phyloP scores from a whole-genome alignment of 2,113 vertebrate genomes.

The Brienomyrus longianalis region DNA sequence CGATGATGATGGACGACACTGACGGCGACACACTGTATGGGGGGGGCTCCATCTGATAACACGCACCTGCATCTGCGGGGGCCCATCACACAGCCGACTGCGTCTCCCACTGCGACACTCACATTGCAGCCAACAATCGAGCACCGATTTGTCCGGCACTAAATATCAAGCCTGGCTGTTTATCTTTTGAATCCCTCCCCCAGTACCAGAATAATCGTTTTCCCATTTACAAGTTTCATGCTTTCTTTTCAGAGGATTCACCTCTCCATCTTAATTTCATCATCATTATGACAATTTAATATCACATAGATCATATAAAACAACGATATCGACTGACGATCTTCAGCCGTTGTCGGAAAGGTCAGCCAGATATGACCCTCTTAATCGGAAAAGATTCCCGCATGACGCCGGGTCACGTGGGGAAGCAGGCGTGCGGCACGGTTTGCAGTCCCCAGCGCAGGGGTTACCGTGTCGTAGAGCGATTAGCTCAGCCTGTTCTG shows the following conservation, averaged over 20 bases:
- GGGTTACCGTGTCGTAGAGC: slow-evolving; percentile 33
- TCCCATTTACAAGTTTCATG: background rate
- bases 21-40: background rate
- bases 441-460: background rate
- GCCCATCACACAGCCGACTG: background rate
- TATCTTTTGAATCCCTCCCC: background rate
- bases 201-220: background rate
- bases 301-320: background rate
- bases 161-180: background rate
- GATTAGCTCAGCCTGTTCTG: slow-evolving; percentile 40
- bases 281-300: background rate
- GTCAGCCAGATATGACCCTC: background rate
- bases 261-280: background rate
- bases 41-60: background rate
- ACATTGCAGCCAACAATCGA: background rate
- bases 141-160: background rate
- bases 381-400: too few species aligned
- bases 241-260: background rate
- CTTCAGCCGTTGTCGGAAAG: background rate
- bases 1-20: background rate
- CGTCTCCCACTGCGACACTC: background rate
- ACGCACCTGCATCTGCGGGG: background rate
- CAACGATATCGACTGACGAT: background rate
- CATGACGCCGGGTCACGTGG: slow-evolving; percentile 11
- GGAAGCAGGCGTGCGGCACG: slow-evolving; percentile 17